phyloP scores from a whole-genome alignment of 1,140 invertebrate species.

The Oedothorax gibbosus region DNA sequence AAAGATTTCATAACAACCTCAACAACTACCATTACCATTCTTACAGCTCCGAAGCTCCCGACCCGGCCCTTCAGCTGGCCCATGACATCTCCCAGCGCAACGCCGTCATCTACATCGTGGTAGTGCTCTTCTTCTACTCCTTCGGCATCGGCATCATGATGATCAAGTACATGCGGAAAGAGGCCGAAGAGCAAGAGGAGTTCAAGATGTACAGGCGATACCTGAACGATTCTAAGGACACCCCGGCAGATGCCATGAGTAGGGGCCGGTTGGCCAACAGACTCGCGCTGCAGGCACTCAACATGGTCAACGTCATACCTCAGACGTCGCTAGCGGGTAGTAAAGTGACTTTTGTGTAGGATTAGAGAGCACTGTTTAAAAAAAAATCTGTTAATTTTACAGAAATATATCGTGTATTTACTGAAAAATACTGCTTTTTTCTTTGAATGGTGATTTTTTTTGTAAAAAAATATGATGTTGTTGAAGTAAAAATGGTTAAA shows the following conservation, averaged over 20 bases:
- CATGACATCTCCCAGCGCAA: slow-evolving; percentile 58
- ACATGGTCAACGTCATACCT: slow-evolving; percentile 64
- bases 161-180: slow-evolving; percentile 65
- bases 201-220: slow-evolving; percentile 64
- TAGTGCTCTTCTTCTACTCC: slow-evolving; percentile 66
- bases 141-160: slow-evolving; percentile 66
- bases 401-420: too few species aligned
- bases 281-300: slow-evolving; percentile 65
- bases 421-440: too few species aligned
- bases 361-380: too few species aligned
- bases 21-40: background rate
- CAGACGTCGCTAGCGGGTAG: slow-evolving; percentile 63
- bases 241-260: slow-evolving; percentile 45
- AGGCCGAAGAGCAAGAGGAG: slow-evolving; percentile 64
- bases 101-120: slow-evolving; percentile 65
- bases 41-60: slow-evolving; percentile 20
- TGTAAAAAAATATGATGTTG: too few species aligned
- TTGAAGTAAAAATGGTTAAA: too few species aligned
- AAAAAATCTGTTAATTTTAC: too few species aligned
- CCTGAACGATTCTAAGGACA: slow-evolving; percentile 61
- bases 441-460: too few species aligned
- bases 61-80: slow-evolving; percentile 8
- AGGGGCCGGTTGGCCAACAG: slow-evolving; percentile 63
- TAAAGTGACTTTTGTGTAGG: slow-evolving; percentile 66
- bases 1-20: too few species aligned